Conservation (phyloP, 2,888 invertebrate genomes). For the Pterostichus niger region DNA sequence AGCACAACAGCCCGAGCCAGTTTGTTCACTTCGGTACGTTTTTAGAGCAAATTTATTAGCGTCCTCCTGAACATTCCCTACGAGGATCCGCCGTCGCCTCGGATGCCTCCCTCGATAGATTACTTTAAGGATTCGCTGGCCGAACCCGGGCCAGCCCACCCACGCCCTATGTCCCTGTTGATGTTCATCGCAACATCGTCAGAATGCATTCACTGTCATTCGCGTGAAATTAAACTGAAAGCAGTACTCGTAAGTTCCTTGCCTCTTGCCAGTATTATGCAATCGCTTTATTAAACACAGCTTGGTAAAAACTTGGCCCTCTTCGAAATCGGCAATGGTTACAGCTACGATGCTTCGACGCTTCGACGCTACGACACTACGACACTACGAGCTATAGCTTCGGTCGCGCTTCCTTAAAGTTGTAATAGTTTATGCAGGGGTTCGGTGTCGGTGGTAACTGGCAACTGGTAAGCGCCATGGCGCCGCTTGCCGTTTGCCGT, state of each 20-base stretch:
- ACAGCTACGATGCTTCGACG: background rate
- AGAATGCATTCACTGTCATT: constrained; percentile 55
- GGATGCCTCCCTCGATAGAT: constrained; percentile 62
- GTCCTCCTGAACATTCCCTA: constrained; percentile 63
- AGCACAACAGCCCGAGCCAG: constrained; percentile 41
- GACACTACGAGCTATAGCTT: background rate
- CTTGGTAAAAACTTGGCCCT: constrained; percentile 49
- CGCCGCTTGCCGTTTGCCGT: constrained; percentile 40
- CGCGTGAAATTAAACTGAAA: constrained; percentile 54
- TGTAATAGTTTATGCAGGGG: constrained; percentile 39
- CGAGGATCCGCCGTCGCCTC: constrained; percentile 59
- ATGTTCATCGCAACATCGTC: constrained; percentile 39
- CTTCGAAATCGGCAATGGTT: background rate
- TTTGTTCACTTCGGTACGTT: constrained; percentile 66
- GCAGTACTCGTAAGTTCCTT: constrained; percentile 29
- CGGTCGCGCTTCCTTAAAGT: constrained; percentile 42
- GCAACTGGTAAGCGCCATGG: constrained; percentile 14
- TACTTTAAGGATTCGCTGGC: constrained; percentile 63
- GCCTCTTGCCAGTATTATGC: constrained; percentile 14
- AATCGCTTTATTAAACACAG: constrained; percentile 59
- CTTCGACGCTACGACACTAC: too few species aligned
- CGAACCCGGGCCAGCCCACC: constrained; percentile 36
- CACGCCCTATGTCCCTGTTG: constrained; percentile 12
- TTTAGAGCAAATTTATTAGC: constrained; percentile 67
- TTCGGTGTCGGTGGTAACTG: constrained; percentile 5